Base-by-base conservation (phyloP, 23 tunicate species). In the Trididemnum miniatum region DNA sequence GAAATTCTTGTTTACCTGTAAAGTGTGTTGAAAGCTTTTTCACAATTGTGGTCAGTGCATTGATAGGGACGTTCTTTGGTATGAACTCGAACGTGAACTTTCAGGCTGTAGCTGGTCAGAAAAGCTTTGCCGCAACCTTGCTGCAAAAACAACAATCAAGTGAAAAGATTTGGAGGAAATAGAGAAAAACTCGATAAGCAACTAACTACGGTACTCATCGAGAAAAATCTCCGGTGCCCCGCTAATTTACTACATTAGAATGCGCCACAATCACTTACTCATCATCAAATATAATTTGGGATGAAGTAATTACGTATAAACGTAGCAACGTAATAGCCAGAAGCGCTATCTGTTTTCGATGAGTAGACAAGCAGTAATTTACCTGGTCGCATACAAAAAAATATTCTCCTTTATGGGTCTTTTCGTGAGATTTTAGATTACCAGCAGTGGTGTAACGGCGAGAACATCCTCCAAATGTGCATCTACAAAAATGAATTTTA, bases 371-470 rank as follows among this genome's bases (percentile, higher is more conserved):
- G n/a, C n/a, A n/a, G n/a, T n/a, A n/a, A n/a, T n/a, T n/a, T 30
- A 87, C 91, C 86, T 72, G 93, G 24, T 67, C 82, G 80, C 97
- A 92, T 26, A 71, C 65, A 60, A 92, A 92, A 39, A 51, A 89
- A 72, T 92, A 92, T 79, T 92, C 97, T 5, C 97, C 97, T 50
- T 71, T 83, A 78, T 92, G 97, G 1, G 97, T 92, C 50, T 92
- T 92, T 64, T 92, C 92, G 72, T 92, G 97, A 0, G 97, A 88
- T 79, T 92, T 92, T 0, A 92, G 54, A 35, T 92, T 92, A 24
- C 97, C 97, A 0, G 97, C 97, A 29, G 97, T 92, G 34, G 92
- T 88, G 76, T 92, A 92, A 2, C 72, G 51, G 5, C 97, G 71
- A 31, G 85, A 65, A 64, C 97, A 92, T 5, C 86, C 87, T 0